phyloP scores from a whole-genome alignment of 1,140 invertebrate genomes.

The Lordiphosa mommai region DNA sequence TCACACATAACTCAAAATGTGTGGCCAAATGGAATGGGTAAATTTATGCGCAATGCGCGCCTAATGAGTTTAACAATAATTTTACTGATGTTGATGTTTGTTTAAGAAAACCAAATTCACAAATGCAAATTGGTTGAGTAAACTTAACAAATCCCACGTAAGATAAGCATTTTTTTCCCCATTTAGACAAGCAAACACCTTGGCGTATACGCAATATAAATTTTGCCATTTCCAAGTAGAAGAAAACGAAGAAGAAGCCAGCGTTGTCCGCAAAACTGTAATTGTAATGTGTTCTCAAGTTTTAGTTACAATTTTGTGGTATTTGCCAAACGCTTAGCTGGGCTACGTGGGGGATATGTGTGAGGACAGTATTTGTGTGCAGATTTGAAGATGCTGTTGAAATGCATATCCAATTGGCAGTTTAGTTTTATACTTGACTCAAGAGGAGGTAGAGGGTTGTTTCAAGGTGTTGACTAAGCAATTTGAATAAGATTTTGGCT shows the following conservation, averaged over 20 bases:
- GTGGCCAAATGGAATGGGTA: background rate
- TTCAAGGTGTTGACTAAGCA: slow-evolving; percentile 2
- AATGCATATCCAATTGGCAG: slow-evolving; percentile 3
- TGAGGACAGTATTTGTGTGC: background rate
- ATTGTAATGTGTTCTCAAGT: slow-evolving; percentile 25
- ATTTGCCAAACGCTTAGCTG: slow-evolving; percentile 17
- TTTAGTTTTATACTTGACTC: background rate
- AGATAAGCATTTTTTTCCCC: background rate
- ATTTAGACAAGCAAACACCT: slow-evolving; percentile 9
- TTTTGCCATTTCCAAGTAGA: slow-evolving; percentile 8
- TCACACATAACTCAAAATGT: slow-evolving; percentile 13
- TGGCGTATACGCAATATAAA: slow-evolving; percentile 22
- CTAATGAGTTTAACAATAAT: slow-evolving; percentile 14
- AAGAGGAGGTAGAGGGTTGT: background rate
- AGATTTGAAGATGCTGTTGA: background rate
- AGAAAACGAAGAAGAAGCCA: background rate
- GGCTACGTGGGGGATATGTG: background rate
- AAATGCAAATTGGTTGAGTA: background rate
- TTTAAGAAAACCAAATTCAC: background rate
- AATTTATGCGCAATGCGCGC: slow-evolving; percentile 8
- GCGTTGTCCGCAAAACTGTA: slow-evolving; percentile 23
- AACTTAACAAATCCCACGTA: slow-evolving; percentile 1
- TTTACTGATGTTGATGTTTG: background rate
- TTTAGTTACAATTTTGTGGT: slow-evolving; percentile 13
- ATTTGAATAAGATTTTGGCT: no score